Evolutionary conservation across 92 coral and sea anemone species (phyloP), one percentile per base, ranked within the genome.

Genomic region (Phenganax marumi): DNA sequence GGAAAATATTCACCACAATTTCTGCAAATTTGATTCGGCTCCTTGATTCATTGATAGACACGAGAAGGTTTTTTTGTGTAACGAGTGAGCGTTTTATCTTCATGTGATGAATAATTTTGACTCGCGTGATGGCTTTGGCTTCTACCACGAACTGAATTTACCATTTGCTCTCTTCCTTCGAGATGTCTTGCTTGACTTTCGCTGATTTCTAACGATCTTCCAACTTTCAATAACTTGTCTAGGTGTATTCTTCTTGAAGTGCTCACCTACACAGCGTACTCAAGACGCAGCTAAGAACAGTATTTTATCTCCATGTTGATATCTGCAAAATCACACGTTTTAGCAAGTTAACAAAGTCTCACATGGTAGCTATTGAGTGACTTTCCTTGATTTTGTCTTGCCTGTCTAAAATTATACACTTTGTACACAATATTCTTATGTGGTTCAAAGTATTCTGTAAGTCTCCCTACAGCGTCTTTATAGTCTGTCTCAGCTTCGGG

Each of bases 311-410:
- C 90, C 61, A 63, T 87, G 79, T 84, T 81, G 4, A 76, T 53
- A 19, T 84, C 72, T 11, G 62, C 17, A 50, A 87, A 87, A 62
- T 89, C 76, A 71, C 89, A 86, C 16, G 89, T 89, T 72, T 78
- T 66, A 48, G 86, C 84, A 72, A 90, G 87, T 64, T 84, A 85
- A 25, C 90, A 79, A 50, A 88, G 80, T 71, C 91, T 49, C 18
- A 85, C 84, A 74, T 88, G 91, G 85, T 55, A 85, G 18, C 83
- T 81, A 79, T 90, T 85, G 60, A 90, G 65, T 47, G 90, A 83
- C 62, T 91, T 90, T 39, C 88, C 90, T 43, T 83, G 85, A 21
- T 83, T 91, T 76, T 91, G 93, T 49, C 84, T 88, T 18, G 90
- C 84, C 43, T 55, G 74, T 73, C 91, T 74, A 53, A 88, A 88